Percentiles rank a stretch among this genome's conserved stretches.
Evolutionary conservation across 37 sponge, comb jelly and placozoan genomes (phyloP).

Genomic region (Halisarca cf. caerulea): DNA sequence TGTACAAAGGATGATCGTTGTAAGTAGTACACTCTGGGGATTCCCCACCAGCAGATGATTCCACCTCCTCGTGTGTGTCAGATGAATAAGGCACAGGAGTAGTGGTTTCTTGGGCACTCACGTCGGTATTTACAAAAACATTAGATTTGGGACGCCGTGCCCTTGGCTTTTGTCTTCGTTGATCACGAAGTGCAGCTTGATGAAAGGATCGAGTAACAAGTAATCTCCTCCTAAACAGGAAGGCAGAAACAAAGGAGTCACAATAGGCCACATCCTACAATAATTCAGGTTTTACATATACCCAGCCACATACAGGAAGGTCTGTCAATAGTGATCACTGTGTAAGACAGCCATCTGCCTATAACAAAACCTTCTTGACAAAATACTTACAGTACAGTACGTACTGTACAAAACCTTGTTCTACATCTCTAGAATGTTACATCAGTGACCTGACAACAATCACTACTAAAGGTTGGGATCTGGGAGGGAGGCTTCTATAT

Average conservation of each 20-base stretch:
- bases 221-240: not conserved
- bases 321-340: no score
- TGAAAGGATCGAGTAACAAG: constrained; percentile 20
- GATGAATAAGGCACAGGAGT: constrained; percentile 47
- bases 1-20: not conserved
- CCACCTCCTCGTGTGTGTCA: constrained; percentile 31
- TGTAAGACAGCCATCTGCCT: no score
- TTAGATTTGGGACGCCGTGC: constrained; percentile 29
- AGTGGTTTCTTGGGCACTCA: constrained; percentile 77
- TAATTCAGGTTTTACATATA: no score
- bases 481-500: no score
- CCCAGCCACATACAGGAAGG: no score
- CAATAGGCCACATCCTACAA: no score
- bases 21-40: constrained; percentile 9
- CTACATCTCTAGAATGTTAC: no score
- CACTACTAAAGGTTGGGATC: no score
- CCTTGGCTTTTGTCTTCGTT: constrained; percentile 40
- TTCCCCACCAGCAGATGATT: constrained; percentile 28
- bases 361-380: no score
- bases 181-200: constrained; percentile 13
- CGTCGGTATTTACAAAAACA: constrained; percentile 47
- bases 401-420: no score
- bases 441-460: no score
- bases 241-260: not conserved
- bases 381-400: no score